A percentile compares a stretch with the other conserved stretches of the same genome.
These are phyloP conservation scores for Grammomys surdaster DNA, from an alignment of 2,113 vertebrate genomes.

Conservation along the genomic window DNA sequence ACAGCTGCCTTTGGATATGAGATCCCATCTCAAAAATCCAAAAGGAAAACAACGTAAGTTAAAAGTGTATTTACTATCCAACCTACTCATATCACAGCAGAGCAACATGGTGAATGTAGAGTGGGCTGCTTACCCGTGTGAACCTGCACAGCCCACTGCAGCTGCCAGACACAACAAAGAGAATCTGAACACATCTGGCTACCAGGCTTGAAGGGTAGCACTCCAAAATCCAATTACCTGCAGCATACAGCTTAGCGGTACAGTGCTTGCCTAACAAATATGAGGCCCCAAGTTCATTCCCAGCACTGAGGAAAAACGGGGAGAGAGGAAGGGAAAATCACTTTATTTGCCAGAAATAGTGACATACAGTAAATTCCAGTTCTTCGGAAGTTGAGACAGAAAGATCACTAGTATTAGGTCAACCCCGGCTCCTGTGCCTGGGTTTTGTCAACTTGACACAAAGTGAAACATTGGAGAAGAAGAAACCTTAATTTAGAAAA, in stretches of 20 bases:
- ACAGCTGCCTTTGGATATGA: background rate
- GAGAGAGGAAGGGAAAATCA: no score
- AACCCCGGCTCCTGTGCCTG: background rate
- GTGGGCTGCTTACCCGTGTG: background rate
- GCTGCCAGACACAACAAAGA: background rate
- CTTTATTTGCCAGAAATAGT: background rate
- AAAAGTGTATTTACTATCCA: background rate
- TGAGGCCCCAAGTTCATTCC: background rate
- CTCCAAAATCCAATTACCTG: background rate
- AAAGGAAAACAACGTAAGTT: background rate
- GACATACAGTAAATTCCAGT: background rate
- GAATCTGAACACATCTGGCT: background rate
- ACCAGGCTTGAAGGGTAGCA: background rate
- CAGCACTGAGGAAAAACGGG: background rate
- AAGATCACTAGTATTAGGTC: background rate
- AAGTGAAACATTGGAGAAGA: background rate
- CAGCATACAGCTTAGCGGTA: no score
- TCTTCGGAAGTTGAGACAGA: background rate
- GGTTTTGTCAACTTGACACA: background rate
- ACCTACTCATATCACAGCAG: background rate
- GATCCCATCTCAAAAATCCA: background rate
- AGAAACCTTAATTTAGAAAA: background rate
- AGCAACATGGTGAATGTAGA: background rate
- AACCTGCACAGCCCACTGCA: background rate
- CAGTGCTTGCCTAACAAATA: background rate